These are phyloP conservation scores for Enteromius argenteus DNA, from an alignment of 2,797 vertebrate genomes.

Conservation along the genomic window DNA sequence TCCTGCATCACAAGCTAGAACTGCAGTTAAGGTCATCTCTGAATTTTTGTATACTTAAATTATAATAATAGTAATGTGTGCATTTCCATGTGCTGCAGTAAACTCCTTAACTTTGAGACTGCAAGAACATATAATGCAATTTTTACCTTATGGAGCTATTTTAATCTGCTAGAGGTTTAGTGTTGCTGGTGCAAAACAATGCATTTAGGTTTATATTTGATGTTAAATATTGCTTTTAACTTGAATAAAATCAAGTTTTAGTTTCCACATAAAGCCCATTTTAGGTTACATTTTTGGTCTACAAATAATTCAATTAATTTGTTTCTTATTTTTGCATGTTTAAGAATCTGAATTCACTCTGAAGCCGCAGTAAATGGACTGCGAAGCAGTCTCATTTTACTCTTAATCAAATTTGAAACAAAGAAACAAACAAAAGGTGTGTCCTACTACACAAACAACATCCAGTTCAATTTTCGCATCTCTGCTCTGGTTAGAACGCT, in stretches of 20 bases:
- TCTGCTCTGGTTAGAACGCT: constrained; percentile 34
- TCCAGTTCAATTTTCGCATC: constrained; percentile 10
- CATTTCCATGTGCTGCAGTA: not conserved
- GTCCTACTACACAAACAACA: not conserved
- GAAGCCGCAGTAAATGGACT: not conserved
- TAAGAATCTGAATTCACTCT: not conserved
- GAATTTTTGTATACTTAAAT: not conserved
- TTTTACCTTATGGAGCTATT: not conserved
- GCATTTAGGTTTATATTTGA: not conserved
- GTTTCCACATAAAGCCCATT: not conserved
- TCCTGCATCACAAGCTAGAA: not conserved
- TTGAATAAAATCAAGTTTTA: not conserved
- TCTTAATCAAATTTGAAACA: not conserved
- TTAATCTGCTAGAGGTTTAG: not conserved
- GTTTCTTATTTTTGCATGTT: not conserved
- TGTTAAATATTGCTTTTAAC: not conserved
- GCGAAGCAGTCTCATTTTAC: not conserved
- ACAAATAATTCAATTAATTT: not conserved
- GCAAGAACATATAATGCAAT: not conserved
- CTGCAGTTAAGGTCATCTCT: constrained; percentile 6
- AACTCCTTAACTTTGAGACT: not conserved
- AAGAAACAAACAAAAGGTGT: not conserved
- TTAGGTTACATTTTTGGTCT: not conserved
- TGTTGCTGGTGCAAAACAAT: not conserved
- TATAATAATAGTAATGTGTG: not conserved